Conservation (phyloP, 2,888 invertebrate genomes). For the Leptinotarsa tumamoca region DNA sequence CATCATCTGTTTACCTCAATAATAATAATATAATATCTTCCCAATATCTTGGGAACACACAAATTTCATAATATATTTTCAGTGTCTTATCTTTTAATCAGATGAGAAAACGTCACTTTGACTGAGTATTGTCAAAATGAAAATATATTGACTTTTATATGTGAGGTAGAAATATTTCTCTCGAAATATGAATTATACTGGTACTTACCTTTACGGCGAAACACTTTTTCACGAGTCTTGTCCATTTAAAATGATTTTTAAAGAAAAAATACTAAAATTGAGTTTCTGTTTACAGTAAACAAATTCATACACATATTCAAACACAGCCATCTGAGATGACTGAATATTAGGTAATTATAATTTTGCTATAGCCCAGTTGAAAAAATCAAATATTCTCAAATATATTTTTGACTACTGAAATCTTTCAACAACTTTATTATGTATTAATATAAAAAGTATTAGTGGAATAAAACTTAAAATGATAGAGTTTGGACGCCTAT, state of each 20-base stretch:
- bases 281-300: slow-evolving; percentile 51
- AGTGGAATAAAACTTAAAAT: no score
- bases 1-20: no score
- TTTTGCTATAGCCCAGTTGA: slow-evolving; percentile 10
- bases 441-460: no score
- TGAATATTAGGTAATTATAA: neutral
- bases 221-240: slow-evolving; percentile 61
- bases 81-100: neutral
- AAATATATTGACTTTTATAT: neutral
- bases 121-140: slow-evolving; percentile 12
- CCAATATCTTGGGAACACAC: no score
- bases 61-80: neutral
- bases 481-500: no score
- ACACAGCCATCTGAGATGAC: slow-evolving; percentile 27
- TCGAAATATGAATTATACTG: neutral
- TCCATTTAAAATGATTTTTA: slow-evolving; percentile 57
- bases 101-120: neutral
- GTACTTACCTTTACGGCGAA: slow-evolving; percentile 64
- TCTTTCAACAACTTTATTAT: no score
- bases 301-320: slow-evolving; percentile 39
- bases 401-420: no score
- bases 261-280: slow-evolving; percentile 51
- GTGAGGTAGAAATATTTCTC: neutral
- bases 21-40: no score
- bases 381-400: neutral